phyloP scores from a whole-genome alignment of 2,113 vertebrate species.

The Mungos mungo region DNA sequence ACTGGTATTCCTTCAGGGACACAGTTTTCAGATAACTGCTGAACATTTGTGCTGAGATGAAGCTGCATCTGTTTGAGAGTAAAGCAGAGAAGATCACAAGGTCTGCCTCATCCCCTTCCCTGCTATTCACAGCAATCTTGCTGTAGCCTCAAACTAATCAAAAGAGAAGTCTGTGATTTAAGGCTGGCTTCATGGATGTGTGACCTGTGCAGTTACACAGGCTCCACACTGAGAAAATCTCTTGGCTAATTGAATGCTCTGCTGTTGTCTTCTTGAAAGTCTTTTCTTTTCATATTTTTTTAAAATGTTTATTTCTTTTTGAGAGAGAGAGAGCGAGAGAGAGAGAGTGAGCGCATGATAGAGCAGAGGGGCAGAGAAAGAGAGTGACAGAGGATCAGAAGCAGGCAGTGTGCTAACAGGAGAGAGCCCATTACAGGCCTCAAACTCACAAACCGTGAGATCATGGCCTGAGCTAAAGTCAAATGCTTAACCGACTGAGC shows the following conservation, averaged over 20 bases:
- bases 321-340: too few relatives aligned
- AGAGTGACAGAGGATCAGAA: too few relatives aligned
- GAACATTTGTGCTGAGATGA: neutral
- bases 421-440: too few relatives aligned
- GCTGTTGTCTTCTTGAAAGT: neutral
- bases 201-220: neutral
- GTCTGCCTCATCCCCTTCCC: neutral
- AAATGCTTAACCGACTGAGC: too few relatives aligned
- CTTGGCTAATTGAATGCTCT: neutral
- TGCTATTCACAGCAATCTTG: neutral
- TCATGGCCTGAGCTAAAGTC: too few relatives aligned
- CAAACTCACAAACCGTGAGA: too few relatives aligned
- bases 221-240: neutral
- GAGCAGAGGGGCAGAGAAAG: too few relatives aligned
- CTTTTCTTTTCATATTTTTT: neutral
- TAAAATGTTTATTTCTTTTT: too few relatives aligned
- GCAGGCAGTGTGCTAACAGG: too few relatives aligned
- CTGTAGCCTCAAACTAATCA: neutral
- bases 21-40: neutral
- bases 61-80: neutral
- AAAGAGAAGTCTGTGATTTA: neutral
- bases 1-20: neutral
- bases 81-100: neutral
- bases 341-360: too few relatives aligned
- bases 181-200: neutral